Percentiles rank a stretch among this genome's conserved stretches.
Evolutionary conservation across 2,888 invertebrate species (phyloP).

Genomic region (Chromoteleia sp.): DNA sequence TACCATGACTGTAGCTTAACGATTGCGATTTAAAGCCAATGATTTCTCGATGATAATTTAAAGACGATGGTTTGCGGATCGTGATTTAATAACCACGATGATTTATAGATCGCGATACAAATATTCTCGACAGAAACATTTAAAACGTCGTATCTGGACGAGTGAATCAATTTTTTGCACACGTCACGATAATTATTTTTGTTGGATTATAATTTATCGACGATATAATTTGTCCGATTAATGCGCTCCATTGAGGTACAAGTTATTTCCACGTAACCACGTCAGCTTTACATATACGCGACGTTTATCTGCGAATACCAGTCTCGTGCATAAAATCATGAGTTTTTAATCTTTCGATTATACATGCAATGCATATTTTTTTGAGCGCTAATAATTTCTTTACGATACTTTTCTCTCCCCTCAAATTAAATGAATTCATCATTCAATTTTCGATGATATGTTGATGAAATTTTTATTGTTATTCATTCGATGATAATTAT

Average conservation of each 20-base stretch:
- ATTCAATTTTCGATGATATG: conserved; percentile 30
- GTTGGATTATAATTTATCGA: conserved; percentile 25
- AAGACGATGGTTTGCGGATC: too few relatives aligned
- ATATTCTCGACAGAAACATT: too few relatives aligned
- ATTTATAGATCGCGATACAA: too few relatives aligned
- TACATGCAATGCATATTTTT: conserved; percentile 48
- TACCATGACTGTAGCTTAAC: too few relatives aligned
- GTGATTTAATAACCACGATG: too few relatives aligned
- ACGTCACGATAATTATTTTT: conserved; percentile 1
- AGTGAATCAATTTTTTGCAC: too few relatives aligned
- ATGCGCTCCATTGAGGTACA: conserved; percentile 56
- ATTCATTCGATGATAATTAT: conserved; percentile 31
- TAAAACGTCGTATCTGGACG: too few relatives aligned
- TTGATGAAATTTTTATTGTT: conserved; percentile 10
- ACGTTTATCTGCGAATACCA: conserved; percentile 51
- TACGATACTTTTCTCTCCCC: conserved; percentile 27
- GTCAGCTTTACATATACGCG: conserved; percentile 53
- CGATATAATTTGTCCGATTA: conserved; percentile 61
- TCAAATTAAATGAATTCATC: conserved; percentile 51
- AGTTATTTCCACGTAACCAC: conserved; percentile 64
- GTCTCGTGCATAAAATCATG: conserved; percentile 64
- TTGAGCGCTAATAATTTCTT: conserved; percentile 44
- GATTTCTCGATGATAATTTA: too few relatives aligned
- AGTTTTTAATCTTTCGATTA: conserved; percentile 63
- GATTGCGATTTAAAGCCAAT: too few relatives aligned